A percentile compares a stretch with the other conserved stretches of the same genome.
These are phyloP conservation scores for Macrochelys suwanniensis DNA, from an alignment of 2,797 vertebrate genomes.

Conservation along the genomic window DNA sequence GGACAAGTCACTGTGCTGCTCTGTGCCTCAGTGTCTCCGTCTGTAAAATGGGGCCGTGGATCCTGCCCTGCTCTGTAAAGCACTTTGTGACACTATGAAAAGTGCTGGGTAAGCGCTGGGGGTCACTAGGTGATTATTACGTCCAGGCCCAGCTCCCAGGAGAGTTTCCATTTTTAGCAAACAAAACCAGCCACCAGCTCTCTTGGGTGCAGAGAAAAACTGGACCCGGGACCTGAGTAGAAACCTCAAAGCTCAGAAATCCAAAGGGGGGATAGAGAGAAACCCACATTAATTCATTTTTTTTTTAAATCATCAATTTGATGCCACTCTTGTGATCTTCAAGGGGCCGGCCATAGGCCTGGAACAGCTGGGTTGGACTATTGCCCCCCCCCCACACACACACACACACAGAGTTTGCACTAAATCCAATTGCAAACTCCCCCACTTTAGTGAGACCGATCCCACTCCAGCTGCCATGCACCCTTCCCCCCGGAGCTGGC, in stretches of 20 bases:
- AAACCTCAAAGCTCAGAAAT: background rate
- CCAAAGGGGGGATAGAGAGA: too few species aligned
- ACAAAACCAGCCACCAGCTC: background rate
- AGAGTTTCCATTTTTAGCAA: background rate
- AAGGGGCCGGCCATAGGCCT: too few species aligned
- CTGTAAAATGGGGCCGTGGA: background rate
- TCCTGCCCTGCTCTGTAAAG: background rate
- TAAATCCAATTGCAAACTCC: too few species aligned
- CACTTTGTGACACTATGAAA: background rate
- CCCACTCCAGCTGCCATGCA: too few species aligned
- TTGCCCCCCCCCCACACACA: too few species aligned
- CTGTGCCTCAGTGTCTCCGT: background rate
- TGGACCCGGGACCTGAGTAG: background rate
- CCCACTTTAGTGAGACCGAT: too few species aligned
- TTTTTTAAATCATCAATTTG: too few species aligned
- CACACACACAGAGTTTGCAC: too few species aligned
- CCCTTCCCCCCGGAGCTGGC: too few species aligned
- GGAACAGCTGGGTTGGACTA: too few species aligned
- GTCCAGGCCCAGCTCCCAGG: background rate
- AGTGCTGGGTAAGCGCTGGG: background rate
- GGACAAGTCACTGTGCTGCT: background rate
- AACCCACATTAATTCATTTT: too few species aligned
- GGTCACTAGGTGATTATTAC: background rate
- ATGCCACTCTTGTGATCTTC: too few species aligned
- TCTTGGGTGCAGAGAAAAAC: background rate